Conservation (phyloP, 2,888 invertebrate genomes). For the Dryobota labecula region DNA sequence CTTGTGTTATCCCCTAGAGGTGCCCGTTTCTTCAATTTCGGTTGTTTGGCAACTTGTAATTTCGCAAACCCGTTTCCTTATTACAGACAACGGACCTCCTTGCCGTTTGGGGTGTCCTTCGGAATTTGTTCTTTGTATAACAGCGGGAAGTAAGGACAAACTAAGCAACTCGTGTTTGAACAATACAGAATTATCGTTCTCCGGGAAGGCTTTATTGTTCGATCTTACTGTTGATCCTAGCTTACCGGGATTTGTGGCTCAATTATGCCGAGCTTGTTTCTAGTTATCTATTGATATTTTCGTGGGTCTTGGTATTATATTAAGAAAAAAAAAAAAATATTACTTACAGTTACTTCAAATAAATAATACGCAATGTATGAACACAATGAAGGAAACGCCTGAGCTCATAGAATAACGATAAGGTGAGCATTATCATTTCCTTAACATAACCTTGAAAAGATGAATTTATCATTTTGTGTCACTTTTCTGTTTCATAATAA, state of each 20-base stretch:
- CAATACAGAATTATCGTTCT: slow-evolving; percentile 56
- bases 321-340: no score
- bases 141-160: slow-evolving; percentile 49
- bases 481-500: slow-evolving; percentile 1
- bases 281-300: slow-evolving; percentile 24
- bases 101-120: slow-evolving; percentile 49
- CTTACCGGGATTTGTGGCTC: slow-evolving; percentile 47
- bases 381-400: slow-evolving; percentile 40
- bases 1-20: slow-evolving; percentile 40
- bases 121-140: slow-evolving; percentile 54
- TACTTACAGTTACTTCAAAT: no score
- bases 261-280: slow-evolving; percentile 32
- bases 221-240: slow-evolving; percentile 45
- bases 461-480: slow-evolving; percentile 6
- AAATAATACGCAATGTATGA: no score
- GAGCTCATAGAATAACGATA: slow-evolving; percentile 34
- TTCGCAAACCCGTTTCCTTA: slow-evolving; percentile 55
- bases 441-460: slow-evolving; percentile 14
- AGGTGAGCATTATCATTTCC: slow-evolving; percentile 40
- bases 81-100: slow-evolving; percentile 32
- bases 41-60: slow-evolving; percentile 59
- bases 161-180: slow-evolving; percentile 45
- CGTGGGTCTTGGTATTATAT: no score
- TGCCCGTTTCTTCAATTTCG: slow-evolving; percentile 45
- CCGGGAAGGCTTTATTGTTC: slow-evolving; percentile 49